A percentile compares a stretch with the other conserved stretches of the same genome.
Conservation (phyloP, 1,140 invertebrate species). For the Scaptomyza hsui region DNA sequence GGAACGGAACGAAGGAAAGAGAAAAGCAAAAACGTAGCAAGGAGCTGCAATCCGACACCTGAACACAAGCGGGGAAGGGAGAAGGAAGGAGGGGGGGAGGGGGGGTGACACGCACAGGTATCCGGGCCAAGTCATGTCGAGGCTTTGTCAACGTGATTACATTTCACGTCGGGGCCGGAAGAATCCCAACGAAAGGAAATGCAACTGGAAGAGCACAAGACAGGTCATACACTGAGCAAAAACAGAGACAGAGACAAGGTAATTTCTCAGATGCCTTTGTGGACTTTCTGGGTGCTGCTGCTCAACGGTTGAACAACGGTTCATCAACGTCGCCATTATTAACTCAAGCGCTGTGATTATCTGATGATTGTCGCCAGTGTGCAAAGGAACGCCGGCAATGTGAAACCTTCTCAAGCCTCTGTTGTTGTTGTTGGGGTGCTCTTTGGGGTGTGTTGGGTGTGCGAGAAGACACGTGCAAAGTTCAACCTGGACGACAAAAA, state of each 20-base stretch:
- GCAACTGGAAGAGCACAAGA: slow-evolving; percentile 28
- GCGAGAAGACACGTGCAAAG: slow-evolving; percentile 45
- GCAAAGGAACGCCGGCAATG: slow-evolving; percentile 14
- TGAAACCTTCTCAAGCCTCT: not conserved
- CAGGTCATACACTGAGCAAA: not conserved
- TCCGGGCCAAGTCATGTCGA: slow-evolving; percentile 28
- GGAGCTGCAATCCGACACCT: slow-evolving; percentile 29
- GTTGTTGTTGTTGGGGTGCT: slow-evolving; percentile 8
- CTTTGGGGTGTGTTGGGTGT: slow-evolving; percentile 14
- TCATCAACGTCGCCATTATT: slow-evolving; percentile 75
- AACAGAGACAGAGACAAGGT: not conserved
- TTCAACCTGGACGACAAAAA: slow-evolving; percentile 23
- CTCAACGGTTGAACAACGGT: slow-evolving; percentile 49
- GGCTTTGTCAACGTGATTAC: slow-evolving; percentile 44
- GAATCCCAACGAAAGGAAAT: slow-evolving; percentile 43
- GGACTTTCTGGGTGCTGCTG: not conserved
- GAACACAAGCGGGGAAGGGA: not conserved
- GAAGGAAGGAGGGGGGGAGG: not conserved
- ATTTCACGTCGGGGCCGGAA: slow-evolving; percentile 39
- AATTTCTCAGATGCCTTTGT: no score
- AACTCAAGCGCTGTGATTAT: slow-evolving; percentile 75
- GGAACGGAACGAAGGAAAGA: no score
- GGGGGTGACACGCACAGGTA: slow-evolving; percentile 15
- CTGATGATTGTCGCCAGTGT: slow-evolving; percentile 68
- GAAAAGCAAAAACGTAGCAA: not conserved